Conservation (phyloP, 2,888 invertebrate species). For the Agrochola circellaris region DNA sequence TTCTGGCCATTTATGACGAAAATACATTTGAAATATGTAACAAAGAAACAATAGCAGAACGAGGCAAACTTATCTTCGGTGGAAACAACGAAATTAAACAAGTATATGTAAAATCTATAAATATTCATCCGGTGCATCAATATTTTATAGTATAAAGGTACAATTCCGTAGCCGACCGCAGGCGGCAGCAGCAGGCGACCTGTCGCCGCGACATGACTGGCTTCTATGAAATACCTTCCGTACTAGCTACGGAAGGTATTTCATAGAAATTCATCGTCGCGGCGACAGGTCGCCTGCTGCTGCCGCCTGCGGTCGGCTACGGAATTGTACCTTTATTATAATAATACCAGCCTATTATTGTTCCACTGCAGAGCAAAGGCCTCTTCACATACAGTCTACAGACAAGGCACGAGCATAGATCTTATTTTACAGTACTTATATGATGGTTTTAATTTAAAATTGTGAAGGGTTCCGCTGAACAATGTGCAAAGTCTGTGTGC, state of each 20-base stretch:
- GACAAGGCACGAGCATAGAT: background rate
- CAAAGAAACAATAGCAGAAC: background rate
- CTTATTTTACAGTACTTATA: background rate
- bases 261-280: too few relatives aligned
- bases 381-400: background rate
- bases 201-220: too few relatives aligned
- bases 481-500: background rate
- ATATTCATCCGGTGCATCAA: background rate
- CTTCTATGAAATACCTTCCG: too few relatives aligned
- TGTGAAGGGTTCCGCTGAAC: background rate
- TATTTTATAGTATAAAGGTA: background rate
- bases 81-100: background rate
- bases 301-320: too few relatives aligned
- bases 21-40: slow-evolving; percentile 18
- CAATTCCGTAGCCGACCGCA: too few relatives aligned
- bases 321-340: background rate
- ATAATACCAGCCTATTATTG: background rate
- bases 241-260: too few relatives aligned
- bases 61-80: background rate
- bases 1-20: slow-evolving; percentile 10
- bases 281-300: too few relatives aligned
- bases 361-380: background rate
- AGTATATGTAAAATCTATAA: background rate
- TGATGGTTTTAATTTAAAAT: background rate
- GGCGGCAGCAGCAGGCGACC: too few relatives aligned